Percentiles rank a stretch among this genome's conserved stretches.
Evolutionary conservation across 2,113 vertebrate genomes (phyloP).

Genomic region (Eurystomus gularis): DNA sequence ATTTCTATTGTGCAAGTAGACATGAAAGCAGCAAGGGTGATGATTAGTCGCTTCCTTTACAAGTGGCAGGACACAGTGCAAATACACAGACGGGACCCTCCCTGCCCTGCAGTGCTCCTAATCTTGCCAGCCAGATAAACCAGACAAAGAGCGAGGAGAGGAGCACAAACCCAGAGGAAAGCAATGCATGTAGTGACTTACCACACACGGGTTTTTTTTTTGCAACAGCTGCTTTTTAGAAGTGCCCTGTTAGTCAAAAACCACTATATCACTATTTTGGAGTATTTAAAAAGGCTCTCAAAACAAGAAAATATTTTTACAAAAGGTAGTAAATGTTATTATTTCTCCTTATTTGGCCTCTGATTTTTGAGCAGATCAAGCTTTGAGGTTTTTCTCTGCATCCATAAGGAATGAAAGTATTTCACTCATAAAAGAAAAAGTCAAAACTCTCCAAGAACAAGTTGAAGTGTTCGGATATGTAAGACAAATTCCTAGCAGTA

Average conservation of each 20-base stretch:
- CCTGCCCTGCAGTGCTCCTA: constrained; percentile 38
- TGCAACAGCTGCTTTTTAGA: neutral
- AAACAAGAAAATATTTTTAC: neutral
- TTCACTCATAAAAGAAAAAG: neutral
- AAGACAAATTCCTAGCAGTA: neutral
- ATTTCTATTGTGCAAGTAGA: constrained; percentile 67
- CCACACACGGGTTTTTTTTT: neutral
- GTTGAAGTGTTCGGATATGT: neutral
- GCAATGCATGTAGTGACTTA: neutral
- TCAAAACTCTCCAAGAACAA: neutral
- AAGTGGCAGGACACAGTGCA: constrained; percentile 39
- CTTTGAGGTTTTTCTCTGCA: neutral
- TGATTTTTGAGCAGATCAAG: neutral
- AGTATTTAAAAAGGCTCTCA: neutral
- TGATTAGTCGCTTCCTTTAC: constrained; percentile 61
- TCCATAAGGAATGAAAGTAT: neutral
- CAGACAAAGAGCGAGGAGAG: neutral
- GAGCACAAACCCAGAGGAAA: neutral
- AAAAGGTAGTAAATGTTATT: neutral
- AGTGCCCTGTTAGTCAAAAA: neutral
- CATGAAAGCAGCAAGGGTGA: constrained; percentile 53
- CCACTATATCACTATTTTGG: neutral
- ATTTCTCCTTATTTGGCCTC: neutral
- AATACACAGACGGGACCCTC: constrained; percentile 29
- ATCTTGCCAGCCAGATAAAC: constrained; percentile 40